Base-by-base conservation (phyloP, 2,113 vertebrate species). In the Abramis brama region DNA sequence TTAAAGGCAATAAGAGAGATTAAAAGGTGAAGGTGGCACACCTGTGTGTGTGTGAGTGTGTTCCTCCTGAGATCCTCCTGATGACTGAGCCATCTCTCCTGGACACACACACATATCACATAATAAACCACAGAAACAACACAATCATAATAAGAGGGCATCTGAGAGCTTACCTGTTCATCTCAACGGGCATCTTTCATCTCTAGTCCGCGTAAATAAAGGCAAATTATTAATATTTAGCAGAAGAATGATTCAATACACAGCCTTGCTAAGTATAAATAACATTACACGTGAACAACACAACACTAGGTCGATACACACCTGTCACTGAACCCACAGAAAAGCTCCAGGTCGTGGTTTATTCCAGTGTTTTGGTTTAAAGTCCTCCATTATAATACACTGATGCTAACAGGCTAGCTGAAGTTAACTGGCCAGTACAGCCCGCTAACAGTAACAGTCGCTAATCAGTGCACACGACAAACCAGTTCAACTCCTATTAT, bases 21-120 rank as follows among this genome's bases (percentile, higher is more conserved):
- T 79, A 62, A 79, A 79, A 59, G 55, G 77, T 43, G 77, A 76
- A 52, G 6, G 0, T 19, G 45, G 33, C 30, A 79, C 77, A 79
- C 77, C 33, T 39, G 39, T 52, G 23, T 79, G 55, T 17, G 47
- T 71, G 23, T 47, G 73, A 73, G 68, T 88, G 70, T 90, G 89
- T 43, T 60, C 86, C 11, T 73, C 83, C 33, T 86, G 86, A 15
- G 80, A 8, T 19, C 55, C 85, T 8, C 74, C 43, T 0, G 79
- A 52, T 25, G 75, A 79, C 64, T 82, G 86, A 68, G 88, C 82
- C 89, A 88, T 89, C 33, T 80, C 59, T 43, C 30, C 57, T 60
- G 36, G 1, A 21, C 10, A 79, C 21, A 45, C 10, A 43, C 33
- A 59, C 19, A 39, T 2, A 10, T 43, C 43, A 43, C 43, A 10